Conservation (phyloP, 2,113 vertebrate genomes). For the Upupa epops region DNA sequence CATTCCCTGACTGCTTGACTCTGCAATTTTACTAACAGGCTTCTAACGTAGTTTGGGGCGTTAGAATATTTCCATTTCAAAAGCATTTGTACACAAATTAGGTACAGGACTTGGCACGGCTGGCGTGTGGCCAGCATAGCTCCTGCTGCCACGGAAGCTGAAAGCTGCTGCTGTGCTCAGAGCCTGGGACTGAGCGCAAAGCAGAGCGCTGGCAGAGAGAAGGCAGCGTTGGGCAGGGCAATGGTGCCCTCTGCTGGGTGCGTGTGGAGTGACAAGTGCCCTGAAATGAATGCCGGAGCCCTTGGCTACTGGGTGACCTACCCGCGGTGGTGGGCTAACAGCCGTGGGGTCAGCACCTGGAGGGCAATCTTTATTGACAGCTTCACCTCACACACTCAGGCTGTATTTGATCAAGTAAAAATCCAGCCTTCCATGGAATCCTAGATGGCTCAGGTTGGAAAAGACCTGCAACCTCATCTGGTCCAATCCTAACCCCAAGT, state of each 20-base stretch:
- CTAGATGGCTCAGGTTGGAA: too few species aligned
- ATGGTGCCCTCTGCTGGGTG: slow-evolving; percentile 76
- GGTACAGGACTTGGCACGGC: not conserved
- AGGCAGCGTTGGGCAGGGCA: not conserved
- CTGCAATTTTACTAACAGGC: not conserved
- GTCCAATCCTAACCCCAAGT: too few species aligned
- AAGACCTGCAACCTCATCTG: too few species aligned
- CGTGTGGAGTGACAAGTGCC: not conserved
- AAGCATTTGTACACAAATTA: slow-evolving; percentile 37
- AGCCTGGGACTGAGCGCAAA: not conserved
- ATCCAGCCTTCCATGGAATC: not conserved
- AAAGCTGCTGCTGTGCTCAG: not conserved
- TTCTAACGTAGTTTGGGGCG: not conserved
- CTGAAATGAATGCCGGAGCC: rapidly evolving
- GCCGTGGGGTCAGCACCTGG: not conserved
- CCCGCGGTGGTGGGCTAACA: rapidly evolving
- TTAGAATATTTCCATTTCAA: slow-evolving; percentile 24
- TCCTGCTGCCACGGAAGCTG: not conserved
- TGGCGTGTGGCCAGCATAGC: not conserved
- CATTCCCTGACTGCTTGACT: not conserved
- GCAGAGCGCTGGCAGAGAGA: not conserved
- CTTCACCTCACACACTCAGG: not conserved
- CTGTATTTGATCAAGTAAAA: not conserved
- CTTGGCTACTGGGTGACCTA: rapidly evolving
- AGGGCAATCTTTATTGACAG: not conserved